Evolutionary conservation across 2,888 invertebrate species (phyloP).

Genomic region (Cacoxenus indagator): DNA sequence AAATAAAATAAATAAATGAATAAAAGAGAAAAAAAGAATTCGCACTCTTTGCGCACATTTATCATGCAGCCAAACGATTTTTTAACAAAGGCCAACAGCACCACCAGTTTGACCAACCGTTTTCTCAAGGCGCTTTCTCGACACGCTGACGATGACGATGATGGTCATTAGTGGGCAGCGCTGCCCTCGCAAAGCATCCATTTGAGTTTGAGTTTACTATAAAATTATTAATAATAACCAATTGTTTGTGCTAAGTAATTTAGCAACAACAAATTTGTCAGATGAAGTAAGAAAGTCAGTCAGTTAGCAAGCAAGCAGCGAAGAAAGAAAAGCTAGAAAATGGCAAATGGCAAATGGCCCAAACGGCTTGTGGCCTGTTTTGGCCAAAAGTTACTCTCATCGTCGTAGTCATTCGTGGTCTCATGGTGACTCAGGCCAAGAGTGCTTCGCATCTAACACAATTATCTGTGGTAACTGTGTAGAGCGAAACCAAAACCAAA

Average conservation of each 20-base stretch:
- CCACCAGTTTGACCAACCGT: not conserved
- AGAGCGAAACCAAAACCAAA: not conserved
- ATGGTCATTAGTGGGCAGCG: conserved; percentile 47
- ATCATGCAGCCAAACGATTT: not conserved
- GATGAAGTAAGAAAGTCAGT: not conserved
- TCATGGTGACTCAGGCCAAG: not conserved
- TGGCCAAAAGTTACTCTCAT: not conserved
- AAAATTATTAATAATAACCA: conserved; percentile 59
- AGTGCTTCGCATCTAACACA: conserved; percentile 6
- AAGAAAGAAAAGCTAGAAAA: not conserved
- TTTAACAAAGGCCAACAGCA: not conserved
- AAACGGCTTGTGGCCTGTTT: conserved; percentile 5
- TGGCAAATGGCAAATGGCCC: not conserved
- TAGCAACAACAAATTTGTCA: conserved; percentile 30
- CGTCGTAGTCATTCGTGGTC: not conserved
- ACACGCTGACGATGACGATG: conserved; percentile 37
- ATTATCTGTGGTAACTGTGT: conserved; percentile 4
- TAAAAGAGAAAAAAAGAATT: no score
- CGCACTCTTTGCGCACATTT: not conserved
- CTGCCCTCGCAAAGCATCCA: conserved; percentile 30
- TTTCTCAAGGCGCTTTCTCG: conserved; percentile 26
- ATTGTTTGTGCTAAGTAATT: conserved; percentile 47
- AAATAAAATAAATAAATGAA: no score
- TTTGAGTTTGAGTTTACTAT: conserved; percentile 46
- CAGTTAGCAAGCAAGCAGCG: not conserved